Conservation (phyloP, 2,113 vertebrate species). For the Dromas ardeola region DNA sequence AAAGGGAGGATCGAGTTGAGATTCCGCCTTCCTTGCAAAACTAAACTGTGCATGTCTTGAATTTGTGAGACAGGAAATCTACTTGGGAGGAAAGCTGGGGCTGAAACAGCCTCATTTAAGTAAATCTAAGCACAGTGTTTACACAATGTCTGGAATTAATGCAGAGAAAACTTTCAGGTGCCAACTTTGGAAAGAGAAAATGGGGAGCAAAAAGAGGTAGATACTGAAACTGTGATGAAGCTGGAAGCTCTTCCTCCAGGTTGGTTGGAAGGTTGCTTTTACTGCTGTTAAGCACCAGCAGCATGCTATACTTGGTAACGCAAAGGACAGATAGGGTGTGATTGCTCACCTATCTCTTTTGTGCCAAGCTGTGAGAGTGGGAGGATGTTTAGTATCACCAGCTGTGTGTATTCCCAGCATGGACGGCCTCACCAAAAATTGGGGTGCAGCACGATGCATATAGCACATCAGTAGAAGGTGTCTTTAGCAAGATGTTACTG, state of each 20-base stretch:
- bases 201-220: conserved; percentile 56
- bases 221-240: conserved; percentile 8
- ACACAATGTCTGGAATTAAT: conserved; percentile 82
- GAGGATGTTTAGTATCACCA: neutral
- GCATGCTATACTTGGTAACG: neutral
- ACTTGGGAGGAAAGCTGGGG: conserved; percentile 40
- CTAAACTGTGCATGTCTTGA: conserved; percentile 32
- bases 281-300: neutral
- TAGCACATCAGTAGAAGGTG: neutral
- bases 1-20: neutral
- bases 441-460: fast-evolving
- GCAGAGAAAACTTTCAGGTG: conserved; percentile 74
- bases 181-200: conserved; percentile 55
- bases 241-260: conserved; percentile 26
- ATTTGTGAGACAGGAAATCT: conserved; percentile 58
- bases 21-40: conserved; percentile 15
- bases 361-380: neutral
- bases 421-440: neutral
- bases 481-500: neutral
- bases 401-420: neutral
- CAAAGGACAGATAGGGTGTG: neutral
- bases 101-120: conserved; percentile 63
- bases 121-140: conserved; percentile 71
- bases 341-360: neutral
- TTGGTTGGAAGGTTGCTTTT: neutral